Base-by-base conservation (phyloP, 2,888 invertebrate genomes). In the Latrodectus elegans region DNA sequence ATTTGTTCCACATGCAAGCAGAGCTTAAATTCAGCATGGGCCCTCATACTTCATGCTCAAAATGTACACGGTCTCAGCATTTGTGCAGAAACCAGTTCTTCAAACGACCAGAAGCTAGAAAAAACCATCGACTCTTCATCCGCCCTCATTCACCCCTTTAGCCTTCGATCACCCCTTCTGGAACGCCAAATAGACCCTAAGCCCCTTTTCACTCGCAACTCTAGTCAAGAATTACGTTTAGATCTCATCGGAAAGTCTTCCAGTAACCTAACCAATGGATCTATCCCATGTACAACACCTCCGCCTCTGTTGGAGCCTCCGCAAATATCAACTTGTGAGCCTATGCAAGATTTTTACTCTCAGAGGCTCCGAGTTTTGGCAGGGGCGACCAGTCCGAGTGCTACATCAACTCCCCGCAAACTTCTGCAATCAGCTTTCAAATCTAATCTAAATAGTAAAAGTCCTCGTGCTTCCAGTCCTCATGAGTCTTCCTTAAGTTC, bases 311-410 rank as follows among this genome's bases (percentile, higher is more conserved):
- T 84, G 8, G 88, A 84, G 51, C 83, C 88, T 4, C 80, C 83
- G 10, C 79, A 84, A 15, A 53, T 79, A 9, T 75, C 89, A 52
- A 88, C 84, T 60, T 67, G 90, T 64, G 90, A 90, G 70, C 89
- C 90, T 52, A 86, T 88, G 68, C 89, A 97, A 95, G 98, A 98
- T 95, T 98, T 98, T 95, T 99, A 98, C 95, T 98, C 98, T 94
- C 97, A 98, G 95, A 96, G 98, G 95, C 96, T 98, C 95, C 96
- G 98, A 94, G 97, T 97, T 95, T 95, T 98, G 94, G 98, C 98
- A 94, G 95, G 95, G 81, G 92, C 92, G n/a, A 91, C 91, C 72
- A 90, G 91, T 90, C 89, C 91, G 60, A 89, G 90, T 64, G 89
- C 90, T 15, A 89, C 90, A 51, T 94, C 95, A 93, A 85, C 90